phyloP scores from a whole-genome alignment of 2,888 invertebrate genomes.

The Lepidochitona cinerea region DNA sequence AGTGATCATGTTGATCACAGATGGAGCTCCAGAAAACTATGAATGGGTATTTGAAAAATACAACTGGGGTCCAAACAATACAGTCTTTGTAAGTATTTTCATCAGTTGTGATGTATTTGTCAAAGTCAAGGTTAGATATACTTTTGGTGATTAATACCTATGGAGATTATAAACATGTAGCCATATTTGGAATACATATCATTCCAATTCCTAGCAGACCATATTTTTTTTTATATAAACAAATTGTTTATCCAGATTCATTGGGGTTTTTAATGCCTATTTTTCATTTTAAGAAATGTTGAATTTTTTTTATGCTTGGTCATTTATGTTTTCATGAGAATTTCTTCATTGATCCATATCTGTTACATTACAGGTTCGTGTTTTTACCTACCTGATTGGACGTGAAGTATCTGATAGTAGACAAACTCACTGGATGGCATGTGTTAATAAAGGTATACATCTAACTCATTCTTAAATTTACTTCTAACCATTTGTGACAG shows the following conservation, averaged over 20 bases:
- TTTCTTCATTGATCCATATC: too few relatives aligned
- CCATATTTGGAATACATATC: too few relatives aligned
- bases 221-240: neutral
- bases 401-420: conserved; percentile 91
- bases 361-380: conserved; percentile 80
- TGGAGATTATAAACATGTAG: too few relatives aligned
- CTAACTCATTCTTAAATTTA: too few relatives aligned
- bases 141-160: too few relatives aligned
- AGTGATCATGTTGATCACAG: conserved; percentile 99
- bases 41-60: conserved; percentile 91
- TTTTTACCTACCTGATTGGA: conserved; percentile 98
- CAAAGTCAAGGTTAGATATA: too few relatives aligned
- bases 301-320: too few relatives aligned
- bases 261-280: too few relatives aligned
- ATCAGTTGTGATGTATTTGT: too few relatives aligned
- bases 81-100: conserved; percentile 3
- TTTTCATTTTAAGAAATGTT: too few relatives aligned
- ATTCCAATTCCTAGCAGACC: neutral
- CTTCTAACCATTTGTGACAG: too few relatives aligned
- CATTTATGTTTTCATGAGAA: too few relatives aligned
- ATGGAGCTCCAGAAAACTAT: conserved; percentile 95
- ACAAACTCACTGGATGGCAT: conserved; percentile 98
- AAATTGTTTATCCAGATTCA: conserved; percentile 72
- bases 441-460: conserved; percentile 92
- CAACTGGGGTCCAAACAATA: conserved; percentile 71